Percentiles rank a stretch among this genome's conserved stretches.
Evolutionary conservation across 2,797 vertebrate species (phyloP).

Genomic region (Allobates femoralis): DNA sequence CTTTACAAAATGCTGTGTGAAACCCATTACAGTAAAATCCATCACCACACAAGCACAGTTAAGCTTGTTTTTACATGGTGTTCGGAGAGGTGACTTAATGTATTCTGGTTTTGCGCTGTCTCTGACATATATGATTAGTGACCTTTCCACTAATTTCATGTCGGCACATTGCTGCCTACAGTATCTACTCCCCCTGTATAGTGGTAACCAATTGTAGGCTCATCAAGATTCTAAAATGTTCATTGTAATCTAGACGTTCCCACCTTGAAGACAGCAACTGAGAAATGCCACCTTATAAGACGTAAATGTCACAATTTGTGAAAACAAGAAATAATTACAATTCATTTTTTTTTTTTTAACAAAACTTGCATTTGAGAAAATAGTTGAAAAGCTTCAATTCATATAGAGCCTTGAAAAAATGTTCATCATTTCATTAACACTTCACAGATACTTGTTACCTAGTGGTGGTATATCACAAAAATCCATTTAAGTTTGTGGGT

Average conservation of each 20-base stretch:
- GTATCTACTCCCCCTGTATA: background rate
- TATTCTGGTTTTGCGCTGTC: background rate
- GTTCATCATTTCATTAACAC: no score
- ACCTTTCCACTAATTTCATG: slow-evolving; percentile 26
- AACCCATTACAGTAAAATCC: background rate
- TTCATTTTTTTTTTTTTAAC: no score
- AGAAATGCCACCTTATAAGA: background rate
- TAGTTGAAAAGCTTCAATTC: no score
- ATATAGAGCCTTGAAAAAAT: no score
- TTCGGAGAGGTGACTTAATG: background rate
- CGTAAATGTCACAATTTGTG: no score
- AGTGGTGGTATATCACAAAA: no score
- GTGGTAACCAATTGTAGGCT: background rate
- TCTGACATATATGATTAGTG: slow-evolving; percentile 18
- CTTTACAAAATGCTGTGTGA: background rate
- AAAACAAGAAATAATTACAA: no score
- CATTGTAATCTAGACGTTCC: slow-evolving; percentile 8
- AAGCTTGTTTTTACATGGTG: background rate
- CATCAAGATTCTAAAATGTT: background rate
- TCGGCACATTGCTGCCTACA: background rate
- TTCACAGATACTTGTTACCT: no score
- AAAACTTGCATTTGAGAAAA: no score
- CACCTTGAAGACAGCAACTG: background rate
- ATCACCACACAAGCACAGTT: background rate
- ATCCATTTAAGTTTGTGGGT: no score